These are phyloP conservation scores for Sander lucioperca DNA, from an alignment of 2,113 vertebrate species.

Conservation along the genomic window DNA sequence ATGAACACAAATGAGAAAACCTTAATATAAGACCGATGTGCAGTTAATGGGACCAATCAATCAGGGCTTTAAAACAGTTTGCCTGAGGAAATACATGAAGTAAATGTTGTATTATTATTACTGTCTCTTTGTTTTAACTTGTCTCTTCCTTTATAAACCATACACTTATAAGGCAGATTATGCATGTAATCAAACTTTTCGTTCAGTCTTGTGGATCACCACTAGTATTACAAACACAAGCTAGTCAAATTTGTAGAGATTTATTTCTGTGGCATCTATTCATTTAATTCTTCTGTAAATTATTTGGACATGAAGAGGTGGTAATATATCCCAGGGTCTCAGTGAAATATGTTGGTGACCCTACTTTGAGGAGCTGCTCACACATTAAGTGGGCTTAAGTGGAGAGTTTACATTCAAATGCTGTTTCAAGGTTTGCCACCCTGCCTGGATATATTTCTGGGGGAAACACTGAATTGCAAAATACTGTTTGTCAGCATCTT, in stretches of 20 bases:
- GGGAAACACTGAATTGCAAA: slow-evolving; percentile 15
- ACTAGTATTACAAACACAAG: background rate
- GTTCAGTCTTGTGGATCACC: background rate
- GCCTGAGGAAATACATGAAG: background rate
- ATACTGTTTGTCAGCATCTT: slow-evolving; percentile 35
- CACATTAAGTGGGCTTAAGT: background rate
- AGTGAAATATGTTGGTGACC: background rate
- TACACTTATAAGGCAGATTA: background rate
- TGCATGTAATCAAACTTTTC: background rate
- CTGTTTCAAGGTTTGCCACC: slow-evolving; percentile 2
- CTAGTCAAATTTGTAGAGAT: background rate
- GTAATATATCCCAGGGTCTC: background rate
- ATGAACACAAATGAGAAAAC: slow-evolving; percentile 1
- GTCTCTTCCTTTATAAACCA: background rate
- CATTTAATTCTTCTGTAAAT: background rate
- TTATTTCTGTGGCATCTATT: background rate
- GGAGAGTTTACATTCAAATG: slow-evolving; percentile 12
- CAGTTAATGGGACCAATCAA: background rate
- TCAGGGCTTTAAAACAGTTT: background rate
- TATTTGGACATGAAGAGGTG: background rate
- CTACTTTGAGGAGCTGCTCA: background rate
- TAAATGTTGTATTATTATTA: background rate
- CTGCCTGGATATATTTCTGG: slow-evolving; percentile 26
- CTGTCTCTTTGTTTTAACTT: background rate
- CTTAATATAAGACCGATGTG: background rate